Base-by-base conservation (phyloP, 2,797 vertebrate species). In the Luscinia luscinia region DNA sequence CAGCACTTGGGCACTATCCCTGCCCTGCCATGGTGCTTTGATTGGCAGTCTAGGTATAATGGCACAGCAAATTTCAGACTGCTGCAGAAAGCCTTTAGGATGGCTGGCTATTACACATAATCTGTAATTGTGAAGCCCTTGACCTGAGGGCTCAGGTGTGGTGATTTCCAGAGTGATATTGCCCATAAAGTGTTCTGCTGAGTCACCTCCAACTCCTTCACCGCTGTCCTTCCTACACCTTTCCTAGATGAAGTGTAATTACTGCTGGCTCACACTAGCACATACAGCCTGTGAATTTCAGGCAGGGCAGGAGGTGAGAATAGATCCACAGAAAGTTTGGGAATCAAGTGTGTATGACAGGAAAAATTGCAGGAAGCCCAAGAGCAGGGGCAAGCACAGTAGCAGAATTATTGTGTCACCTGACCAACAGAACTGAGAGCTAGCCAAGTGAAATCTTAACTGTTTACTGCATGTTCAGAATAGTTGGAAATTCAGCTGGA, bases 121-220 rank as follows among this genome's bases (percentile, higher is more conserved):
- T 34, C 75, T 54, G 7, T 49, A 62, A 85, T 5, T 85, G 66
- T 66, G 75, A 80, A 86, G 66, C 59, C 57, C 84, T 90, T 2
- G 7, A 58, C 43, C 69, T 52, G 51, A 62, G 87, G 84, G 74
- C 36, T 87, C 81, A 80, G 48, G 57, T 66, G 24, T 24, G 46
- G 55, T 66, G 76, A 34, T 57, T 93, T 86, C 59, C 77, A 63
- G 57, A 63, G 57, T 26, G 40, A 73, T 86, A 55, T 13, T 81
- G 58, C 54, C 81, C 64, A 77, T 54, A 11, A 76, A 36, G 18
- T 27, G 72, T 93, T 89, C 69, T 93, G 90, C 92, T 94, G 92
- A 92, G 80, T 93, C 93, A 76, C 79, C 46, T 83, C 52, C 66
- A 72, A 19, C 54, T 75, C 72, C 64, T 74, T 84, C 66, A 57